These are phyloP conservation scores for Aethes cnicana DNA, from an alignment of 2,888 invertebrate genomes.

Conservation along the genomic window DNA sequence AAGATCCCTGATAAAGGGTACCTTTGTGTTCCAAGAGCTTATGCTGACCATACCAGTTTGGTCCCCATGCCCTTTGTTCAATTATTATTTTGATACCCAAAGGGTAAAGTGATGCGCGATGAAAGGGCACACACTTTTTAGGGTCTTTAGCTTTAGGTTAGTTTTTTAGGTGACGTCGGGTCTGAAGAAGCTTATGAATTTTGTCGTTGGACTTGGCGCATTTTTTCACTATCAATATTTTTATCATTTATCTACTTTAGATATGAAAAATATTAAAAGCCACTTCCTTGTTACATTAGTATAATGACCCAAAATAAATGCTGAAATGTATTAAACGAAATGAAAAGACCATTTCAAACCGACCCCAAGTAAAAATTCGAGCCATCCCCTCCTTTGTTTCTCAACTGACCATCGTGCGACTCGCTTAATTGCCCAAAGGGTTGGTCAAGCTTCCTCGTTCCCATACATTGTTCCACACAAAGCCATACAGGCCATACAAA, in stretches of 20 bases:
- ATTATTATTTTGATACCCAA: slow-evolving; percentile 77
- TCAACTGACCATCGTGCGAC: slow-evolving; percentile 25
- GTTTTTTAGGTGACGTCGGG: no score
- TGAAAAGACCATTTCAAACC: no score
- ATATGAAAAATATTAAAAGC: no score
- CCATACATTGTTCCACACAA: slow-evolving; percentile 68
- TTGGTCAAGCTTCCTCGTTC: slow-evolving; percentile 63
- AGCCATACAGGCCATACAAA: slow-evolving; percentile 74
- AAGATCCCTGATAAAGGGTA: slow-evolving; percentile 64
- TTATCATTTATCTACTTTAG: no score
- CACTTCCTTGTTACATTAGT: no score
- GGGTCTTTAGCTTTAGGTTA: not conserved
- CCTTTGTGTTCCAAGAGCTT: slow-evolving; percentile 70
- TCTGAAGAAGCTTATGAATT: no score
- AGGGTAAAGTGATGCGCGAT: slow-evolving; percentile 15
- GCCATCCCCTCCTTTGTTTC: slow-evolving; percentile 9
- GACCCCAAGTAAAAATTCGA: no score
- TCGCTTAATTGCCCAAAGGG: slow-evolving; percentile 24
- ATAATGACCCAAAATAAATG: no score
- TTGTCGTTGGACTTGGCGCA: no score
- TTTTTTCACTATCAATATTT: no score
- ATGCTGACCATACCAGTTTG: slow-evolving; percentile 67
- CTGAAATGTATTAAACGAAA: no score
- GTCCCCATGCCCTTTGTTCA: slow-evolving; percentile 61
- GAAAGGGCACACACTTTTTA: not conserved